Percentiles rank a stretch among this genome's conserved stretches.
These are phyloP conservation scores for Apotomis capreana DNA, from an alignment of 2,888 invertebrate species.

Conservation along the genomic window DNA sequence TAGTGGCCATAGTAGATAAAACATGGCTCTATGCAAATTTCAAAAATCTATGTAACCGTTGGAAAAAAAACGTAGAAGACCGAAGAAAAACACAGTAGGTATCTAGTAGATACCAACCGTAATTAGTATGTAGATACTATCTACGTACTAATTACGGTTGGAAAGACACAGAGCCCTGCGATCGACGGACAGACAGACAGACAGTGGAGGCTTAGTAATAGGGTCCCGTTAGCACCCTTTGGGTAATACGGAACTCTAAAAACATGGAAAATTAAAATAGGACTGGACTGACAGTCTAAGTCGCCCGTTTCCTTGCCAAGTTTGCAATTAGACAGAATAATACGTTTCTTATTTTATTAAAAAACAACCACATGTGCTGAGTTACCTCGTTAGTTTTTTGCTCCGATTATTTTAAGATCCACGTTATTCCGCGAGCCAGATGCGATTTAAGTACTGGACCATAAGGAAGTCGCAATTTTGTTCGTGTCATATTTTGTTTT, in stretches of 20 bases:
- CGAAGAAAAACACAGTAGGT: too few species aligned
- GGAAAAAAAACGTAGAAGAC: too few species aligned
- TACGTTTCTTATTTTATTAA: constrained; percentile 57
- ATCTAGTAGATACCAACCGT: too few species aligned
- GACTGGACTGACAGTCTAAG: constrained; percentile 73
- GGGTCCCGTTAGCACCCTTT: too few species aligned
- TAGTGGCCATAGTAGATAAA: too few species aligned
- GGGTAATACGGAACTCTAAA: constrained; percentile 44
- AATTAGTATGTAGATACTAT: too few species aligned
- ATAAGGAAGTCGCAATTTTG: constrained; percentile 42
- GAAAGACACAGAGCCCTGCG: too few species aligned
- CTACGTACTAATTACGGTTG: too few species aligned
- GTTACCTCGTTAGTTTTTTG: constrained; percentile 50
- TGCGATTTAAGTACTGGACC: constrained; percentile 51
- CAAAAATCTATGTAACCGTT: too few species aligned
- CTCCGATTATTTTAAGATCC: constrained; percentile 36
- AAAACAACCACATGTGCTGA: constrained; percentile 60
- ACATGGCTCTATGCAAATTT: too few species aligned
- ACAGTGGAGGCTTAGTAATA: too few species aligned
- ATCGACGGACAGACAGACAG: too few species aligned
- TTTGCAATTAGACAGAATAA: constrained; percentile 78
- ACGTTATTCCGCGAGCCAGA: constrained; percentile 52
- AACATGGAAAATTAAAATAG: constrained; percentile 70
- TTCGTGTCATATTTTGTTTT: constrained; percentile 41
- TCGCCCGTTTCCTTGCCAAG: constrained; percentile 77